phyloP scores from a whole-genome alignment of 2,888 invertebrate genomes.

The Cantharis flavilabris region DNA sequence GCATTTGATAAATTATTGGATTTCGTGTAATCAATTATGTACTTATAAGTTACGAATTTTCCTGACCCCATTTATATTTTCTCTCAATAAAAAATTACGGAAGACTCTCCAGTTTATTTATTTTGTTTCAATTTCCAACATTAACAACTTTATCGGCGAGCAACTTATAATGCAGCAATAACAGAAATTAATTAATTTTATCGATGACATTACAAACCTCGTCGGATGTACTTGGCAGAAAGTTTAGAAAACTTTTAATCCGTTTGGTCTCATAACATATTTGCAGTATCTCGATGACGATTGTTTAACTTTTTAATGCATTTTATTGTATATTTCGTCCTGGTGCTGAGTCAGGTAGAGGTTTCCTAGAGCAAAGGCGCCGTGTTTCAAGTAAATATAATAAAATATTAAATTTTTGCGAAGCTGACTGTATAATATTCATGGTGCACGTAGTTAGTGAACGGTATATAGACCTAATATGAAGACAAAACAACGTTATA shows the following conservation, averaged over 20 bases:
- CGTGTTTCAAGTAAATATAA: conserved; percentile 2
- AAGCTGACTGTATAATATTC: conserved; percentile 28
- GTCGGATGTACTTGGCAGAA: not conserved
- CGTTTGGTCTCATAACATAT: not conserved
- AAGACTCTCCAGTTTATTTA: not conserved
- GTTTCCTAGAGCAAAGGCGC: not conserved
- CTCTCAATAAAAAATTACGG: not conserved
- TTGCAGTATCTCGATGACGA: not conserved
- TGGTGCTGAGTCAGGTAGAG: not conserved
- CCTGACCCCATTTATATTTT: not conserved
- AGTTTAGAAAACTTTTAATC: not conserved
- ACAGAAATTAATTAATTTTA: conserved; percentile 10
- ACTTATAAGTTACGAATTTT: not conserved
- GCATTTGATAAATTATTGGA: not conserved
- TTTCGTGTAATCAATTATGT: not conserved
- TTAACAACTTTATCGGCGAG: not conserved
- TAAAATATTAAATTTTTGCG: conserved; percentile 26
- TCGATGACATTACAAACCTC: not conserved
- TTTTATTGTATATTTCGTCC: not conserved
- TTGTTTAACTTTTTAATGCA: not conserved
- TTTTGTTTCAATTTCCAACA: not conserved
- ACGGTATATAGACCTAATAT: conserved; percentile 24
- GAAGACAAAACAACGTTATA: conserved; percentile 24
- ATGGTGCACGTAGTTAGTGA: conserved; percentile 24
- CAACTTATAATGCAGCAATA: not conserved